Evolutionary conservation across 2,113 vertebrate species (phyloP).

Genomic region (Chloropsis hardwickii): DNA sequence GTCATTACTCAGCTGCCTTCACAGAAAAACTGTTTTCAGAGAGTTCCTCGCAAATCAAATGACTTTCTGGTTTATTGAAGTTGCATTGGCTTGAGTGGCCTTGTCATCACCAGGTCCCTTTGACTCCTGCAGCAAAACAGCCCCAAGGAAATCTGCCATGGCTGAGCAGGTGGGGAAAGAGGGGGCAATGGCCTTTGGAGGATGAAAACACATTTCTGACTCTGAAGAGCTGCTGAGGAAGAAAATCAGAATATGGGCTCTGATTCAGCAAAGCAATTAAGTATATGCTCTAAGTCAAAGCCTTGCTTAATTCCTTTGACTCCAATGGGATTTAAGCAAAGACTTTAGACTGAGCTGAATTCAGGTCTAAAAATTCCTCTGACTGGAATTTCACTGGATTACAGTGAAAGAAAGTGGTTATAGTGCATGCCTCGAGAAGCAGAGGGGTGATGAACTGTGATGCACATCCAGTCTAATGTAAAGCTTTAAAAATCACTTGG

Average conservation of each 20-base stretch:
- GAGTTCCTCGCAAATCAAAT: not conserved
- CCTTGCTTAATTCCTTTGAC: constrained; percentile 53
- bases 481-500: constrained; percentile 47
- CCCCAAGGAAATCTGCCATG: not conserved
- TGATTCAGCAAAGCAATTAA: constrained; percentile 58
- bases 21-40: not conserved
- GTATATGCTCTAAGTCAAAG: constrained; percentile 28
- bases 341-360: not conserved
- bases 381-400: not conserved
- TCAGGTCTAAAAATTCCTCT: constrained; percentile 54
- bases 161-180: not conserved
- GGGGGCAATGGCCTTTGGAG: not conserved
- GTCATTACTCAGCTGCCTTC: not conserved
- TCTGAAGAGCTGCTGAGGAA: not conserved
- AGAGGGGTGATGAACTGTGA: not conserved
- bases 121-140: not conserved
- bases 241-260: constrained; percentile 32
- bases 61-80: not conserved
- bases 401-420: not conserved
- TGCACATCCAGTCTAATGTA: not conserved
- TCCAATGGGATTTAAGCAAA: constrained; percentile 49
- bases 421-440: not conserved
- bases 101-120: not conserved
- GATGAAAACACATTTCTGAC: not conserved
- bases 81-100: not conserved